Evolutionary conservation across 2,797 vertebrate species (phyloP), one percentile per base, ranked within the genome.

Genomic region (Micromesistius poutassou): DNA sequence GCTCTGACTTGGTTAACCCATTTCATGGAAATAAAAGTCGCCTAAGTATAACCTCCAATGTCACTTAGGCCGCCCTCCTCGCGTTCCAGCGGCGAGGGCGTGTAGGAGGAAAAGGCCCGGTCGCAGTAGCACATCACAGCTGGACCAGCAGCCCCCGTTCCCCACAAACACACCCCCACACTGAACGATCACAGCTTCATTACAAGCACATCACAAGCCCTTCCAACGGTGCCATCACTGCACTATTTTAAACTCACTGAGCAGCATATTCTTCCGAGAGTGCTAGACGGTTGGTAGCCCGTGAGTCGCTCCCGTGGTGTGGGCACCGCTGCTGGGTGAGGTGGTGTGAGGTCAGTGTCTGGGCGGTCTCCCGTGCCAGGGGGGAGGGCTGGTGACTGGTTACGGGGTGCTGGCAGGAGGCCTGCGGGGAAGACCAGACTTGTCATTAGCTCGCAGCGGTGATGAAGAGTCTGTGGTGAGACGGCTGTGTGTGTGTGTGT

Each of bases 381-480:
- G 86, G 86, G 78, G 90, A 91, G 89, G 87, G 83, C 77, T 84
- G 82, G 62, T 6, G 87, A 73, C 84, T 80, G 89, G 87, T 93
- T 87, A 90, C 76, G 62, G 81, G 68, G 87, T 25, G 76, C 84
- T 90, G 91, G 91, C 89, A 80, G 81, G 75, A 79, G 72, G 86
- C 89, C 79, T 68, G 70, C 80, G 77, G 73, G 76, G 76, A 87
- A 75, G 81, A 85, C 87, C 85, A 81, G 81, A 89, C 14, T 14
- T 91, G 90, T 90, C 85, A 91, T 92, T 93, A 89, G 83, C 86
- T 86, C 81, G 74, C 50, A 72, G 85, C 92, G 90, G 90, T 90
- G 90, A 92, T 92, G 91, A 91, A 91, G 88, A 77, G 87, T 83
- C 81, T 89, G 92, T 83, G 91, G 92, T 90, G 77, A 78, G 78